phyloP scores from a whole-genome alignment of 2,113 vertebrate species.

The Sclerurus mexicanus region DNA sequence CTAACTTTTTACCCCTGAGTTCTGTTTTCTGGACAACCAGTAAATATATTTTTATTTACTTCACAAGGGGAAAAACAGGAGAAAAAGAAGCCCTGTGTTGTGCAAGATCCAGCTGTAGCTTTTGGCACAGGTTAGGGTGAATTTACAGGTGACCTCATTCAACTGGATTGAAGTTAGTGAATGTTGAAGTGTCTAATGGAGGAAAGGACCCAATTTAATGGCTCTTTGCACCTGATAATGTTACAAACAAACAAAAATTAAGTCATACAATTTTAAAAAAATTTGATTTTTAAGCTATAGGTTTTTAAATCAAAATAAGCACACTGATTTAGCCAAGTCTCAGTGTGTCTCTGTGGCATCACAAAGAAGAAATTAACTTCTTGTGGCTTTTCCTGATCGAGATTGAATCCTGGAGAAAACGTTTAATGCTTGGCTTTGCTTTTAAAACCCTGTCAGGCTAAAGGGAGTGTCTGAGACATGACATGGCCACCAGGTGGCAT shows the following conservation, averaged over 20 bases:
- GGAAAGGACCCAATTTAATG: neutral
- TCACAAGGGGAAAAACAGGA: neutral
- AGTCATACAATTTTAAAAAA: neutral
- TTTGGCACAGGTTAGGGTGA: neutral
- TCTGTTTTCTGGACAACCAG: neutral
- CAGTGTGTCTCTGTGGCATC: rapidly evolving
- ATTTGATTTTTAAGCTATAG: neutral
- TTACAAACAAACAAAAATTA: neutral
- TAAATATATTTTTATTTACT: neutral
- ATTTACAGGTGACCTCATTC: neutral
- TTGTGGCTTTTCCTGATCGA: neutral
- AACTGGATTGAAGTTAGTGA: neutral
- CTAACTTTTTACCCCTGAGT: neutral
- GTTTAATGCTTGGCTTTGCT: neutral
- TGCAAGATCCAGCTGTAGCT: neutral
- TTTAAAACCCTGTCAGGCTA: neutral
- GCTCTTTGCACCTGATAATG: neutral
- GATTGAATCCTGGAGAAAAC: neutral
- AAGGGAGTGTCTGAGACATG: neutral
- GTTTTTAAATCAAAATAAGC: neutral
- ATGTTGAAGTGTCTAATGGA: neutral
- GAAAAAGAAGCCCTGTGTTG: neutral
- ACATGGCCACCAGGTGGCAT: conserved; percentile 58
- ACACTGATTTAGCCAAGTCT: neutral
- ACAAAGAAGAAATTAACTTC: neutral